Evolutionary conservation across 2,797 vertebrate genomes (phyloP), one percentile per base, ranked within the genome.

Genomic region (Momotus momota): DNA sequence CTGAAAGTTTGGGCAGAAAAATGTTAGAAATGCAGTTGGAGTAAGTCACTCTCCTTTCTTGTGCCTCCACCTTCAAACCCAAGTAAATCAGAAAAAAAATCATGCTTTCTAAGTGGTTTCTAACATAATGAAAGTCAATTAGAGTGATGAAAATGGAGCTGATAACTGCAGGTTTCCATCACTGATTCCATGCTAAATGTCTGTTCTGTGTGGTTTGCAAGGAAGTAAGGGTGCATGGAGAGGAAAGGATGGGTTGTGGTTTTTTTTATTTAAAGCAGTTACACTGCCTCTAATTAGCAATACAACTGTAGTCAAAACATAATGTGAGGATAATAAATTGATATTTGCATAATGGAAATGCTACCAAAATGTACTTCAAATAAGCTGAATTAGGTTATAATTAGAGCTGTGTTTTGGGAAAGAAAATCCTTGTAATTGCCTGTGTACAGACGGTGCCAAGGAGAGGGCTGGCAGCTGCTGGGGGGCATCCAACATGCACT

Each of bases 261-360:
- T 31, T 5, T 70, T 93, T 94, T 94, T n/a, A n/a, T n/a, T 94
- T 93, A 60, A 92, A 96, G 90, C 69, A 88, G 91, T 90, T 96
- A 96, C 95, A 97, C 96, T 96, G 88, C 92, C 80, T 96, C 93
- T 95, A 97, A 97, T 96, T 97, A 97, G 93, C 91, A 93, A 80
- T 94, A 96, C 85, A 87, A 94, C 94, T 90, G 90, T 61, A 94
- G 94, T 96, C 93, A 97, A 94, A 97, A 95, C 87, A 96, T 81
- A 95, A 94, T 93, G 93, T 93, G 80, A 94, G 90, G 92, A 96
- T 96, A 97, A 97, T 97, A 96, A 95, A 96, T 96, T 93, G 95
- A 75, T 93, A 97, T 95, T 97, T 97, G 95, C 83, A 95, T 96
- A 95, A 97, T 96, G 86, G 90, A 91, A 96, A 88, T 79, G 79